phyloP scores from a whole-genome alignment of 2,113 vertebrate genomes.

The Eidolon helvum region DNA sequence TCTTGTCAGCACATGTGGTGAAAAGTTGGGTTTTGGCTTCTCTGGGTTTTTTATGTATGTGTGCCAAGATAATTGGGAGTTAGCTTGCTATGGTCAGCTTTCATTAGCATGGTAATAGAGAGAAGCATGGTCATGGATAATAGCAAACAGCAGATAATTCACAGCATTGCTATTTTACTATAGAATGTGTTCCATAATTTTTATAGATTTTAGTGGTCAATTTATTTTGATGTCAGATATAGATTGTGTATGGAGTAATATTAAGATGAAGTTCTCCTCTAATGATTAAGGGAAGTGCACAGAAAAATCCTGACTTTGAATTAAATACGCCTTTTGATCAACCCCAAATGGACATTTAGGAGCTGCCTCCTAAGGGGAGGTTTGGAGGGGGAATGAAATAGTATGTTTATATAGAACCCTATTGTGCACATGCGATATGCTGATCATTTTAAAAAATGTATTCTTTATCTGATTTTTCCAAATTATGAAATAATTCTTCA shows the following conservation, averaged over 20 bases:
- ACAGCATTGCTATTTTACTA: neutral
- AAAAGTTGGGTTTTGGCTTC: slow-evolving; percentile 9
- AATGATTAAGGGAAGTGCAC: neutral
- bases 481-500: neutral
- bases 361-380: neutral
- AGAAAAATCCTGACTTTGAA: neutral
- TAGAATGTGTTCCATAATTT: neutral
- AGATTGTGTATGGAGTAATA: neutral
- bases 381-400: neutral
- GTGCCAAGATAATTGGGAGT: slow-evolving; percentile 13
- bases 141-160: neutral
- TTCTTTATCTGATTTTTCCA: neutral
- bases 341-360: neutral
- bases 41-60: neutral
- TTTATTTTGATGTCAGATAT: neutral
- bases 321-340: neutral
- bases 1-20: slow-evolving; percentile 38
- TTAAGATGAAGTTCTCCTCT: neutral
- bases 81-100: slow-evolving; percentile 22
- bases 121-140: neutral
- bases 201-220: neutral
- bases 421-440: neutral
- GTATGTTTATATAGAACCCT: neutral
- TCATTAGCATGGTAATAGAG: neutral
- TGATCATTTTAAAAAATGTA: neutral